A percentile compares a stretch with the other conserved stretches of the same genome.
These are phyloP conservation scores for Labrus mixtus DNA, from an alignment of 2,113 vertebrate species.

Conservation along the genomic window DNA sequence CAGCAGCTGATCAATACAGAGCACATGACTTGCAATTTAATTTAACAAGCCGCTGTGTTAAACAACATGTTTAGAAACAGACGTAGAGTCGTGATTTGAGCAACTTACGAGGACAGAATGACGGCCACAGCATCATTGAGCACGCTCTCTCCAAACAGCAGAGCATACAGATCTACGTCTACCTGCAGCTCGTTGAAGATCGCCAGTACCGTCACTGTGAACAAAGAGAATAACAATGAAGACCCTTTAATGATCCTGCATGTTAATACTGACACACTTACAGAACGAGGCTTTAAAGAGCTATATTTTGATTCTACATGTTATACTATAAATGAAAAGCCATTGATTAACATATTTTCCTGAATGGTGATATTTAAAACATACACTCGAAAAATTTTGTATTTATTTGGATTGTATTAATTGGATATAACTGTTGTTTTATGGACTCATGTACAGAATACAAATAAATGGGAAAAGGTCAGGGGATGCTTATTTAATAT, in stretches of 20 bases:
- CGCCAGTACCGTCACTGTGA: slow-evolving; percentile 96
- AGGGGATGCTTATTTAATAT: too few species aligned
- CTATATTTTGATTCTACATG: neutral
- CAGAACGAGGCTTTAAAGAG: neutral
- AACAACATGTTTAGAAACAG: accelerated
- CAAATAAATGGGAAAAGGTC: too few species aligned
- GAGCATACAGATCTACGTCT: slow-evolving; percentile 95
- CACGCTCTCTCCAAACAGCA: slow-evolving; percentile 98
- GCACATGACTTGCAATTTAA: neutral
- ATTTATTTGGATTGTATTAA: too few species aligned
- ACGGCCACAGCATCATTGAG: slow-evolving; percentile 98
- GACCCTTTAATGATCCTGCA: neutral
- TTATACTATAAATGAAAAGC: too few species aligned
- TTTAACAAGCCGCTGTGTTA: neutral
- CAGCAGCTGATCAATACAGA: slow-evolving; percentile 6
- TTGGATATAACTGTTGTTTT: too few species aligned
- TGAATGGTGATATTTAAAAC: too few species aligned
- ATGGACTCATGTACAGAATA: too few species aligned
- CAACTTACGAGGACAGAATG: slow-evolving; percentile 97
- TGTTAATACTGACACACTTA: neutral
- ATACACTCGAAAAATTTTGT: too few species aligned
- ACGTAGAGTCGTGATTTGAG: neutral
- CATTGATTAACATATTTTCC: too few species aligned
- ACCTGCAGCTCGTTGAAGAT: slow-evolving; percentile 99
- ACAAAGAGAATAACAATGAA: slow-evolving; percentile 23